phyloP scores from a whole-genome alignment of 2,888 invertebrate species.

The Linnaemya tessellans region DNA sequence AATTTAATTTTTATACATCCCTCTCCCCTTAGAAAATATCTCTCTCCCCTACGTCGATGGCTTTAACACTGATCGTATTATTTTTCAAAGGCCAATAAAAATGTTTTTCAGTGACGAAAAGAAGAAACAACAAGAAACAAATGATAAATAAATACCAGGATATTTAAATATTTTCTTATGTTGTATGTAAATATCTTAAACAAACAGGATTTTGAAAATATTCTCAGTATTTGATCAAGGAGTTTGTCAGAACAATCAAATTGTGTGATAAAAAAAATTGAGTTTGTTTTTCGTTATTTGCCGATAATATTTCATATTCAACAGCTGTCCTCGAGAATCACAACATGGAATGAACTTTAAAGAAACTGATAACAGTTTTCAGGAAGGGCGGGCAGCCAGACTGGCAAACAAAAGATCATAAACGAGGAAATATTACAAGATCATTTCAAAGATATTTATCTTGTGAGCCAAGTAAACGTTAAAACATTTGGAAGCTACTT shows the following conservation, averaged over 20 bases:
- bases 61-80: too few relatives aligned
- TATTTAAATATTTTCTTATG: slow-evolving; percentile 33
- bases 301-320: slow-evolving; percentile 43
- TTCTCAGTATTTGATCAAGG: not conserved
- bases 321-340: slow-evolving; percentile 26
- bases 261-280: not conserved
- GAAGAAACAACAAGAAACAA: not conserved
- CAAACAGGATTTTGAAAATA: slow-evolving; percentile 15
- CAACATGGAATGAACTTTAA: not conserved
- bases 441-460: slow-evolving; percentile 31
- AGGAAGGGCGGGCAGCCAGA: too few relatives aligned
- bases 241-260: slow-evolving; percentile 20
- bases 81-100: too few relatives aligned
- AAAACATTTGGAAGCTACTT: slow-evolving; percentile 13
- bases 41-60: too few relatives aligned
- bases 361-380: slow-evolving; percentile 28
- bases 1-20: too few relatives aligned
- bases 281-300: slow-evolving; percentile 24
- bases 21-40: too few relatives aligned
- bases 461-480: too few relatives aligned
- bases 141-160: slow-evolving; percentile 23
- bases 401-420: not conserved
- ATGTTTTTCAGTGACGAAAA: too few relatives aligned
- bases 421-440: too few relatives aligned
- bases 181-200: slow-evolving; percentile 26